Conservation (phyloP, 2,888 invertebrate species). For the Alloplasta piceator region DNA sequence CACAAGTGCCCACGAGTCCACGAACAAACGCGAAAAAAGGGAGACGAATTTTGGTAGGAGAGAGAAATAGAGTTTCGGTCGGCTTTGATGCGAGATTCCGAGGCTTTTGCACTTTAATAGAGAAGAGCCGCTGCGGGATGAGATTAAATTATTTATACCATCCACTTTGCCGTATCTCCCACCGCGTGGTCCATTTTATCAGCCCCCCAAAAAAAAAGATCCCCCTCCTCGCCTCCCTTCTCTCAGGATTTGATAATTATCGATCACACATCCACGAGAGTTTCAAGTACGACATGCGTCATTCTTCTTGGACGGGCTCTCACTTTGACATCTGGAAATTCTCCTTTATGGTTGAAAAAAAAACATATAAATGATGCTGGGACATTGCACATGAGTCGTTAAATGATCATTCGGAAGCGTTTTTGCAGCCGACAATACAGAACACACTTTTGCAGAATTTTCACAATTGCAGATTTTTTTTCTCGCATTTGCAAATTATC, state of each 20-base stretch:
- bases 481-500: background rate
- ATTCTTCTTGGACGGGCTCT: constrained; percentile 6
- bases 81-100: constrained; percentile 34
- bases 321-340: constrained; percentile 60
- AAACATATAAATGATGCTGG: constrained; percentile 1
- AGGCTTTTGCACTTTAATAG: constrained; percentile 14
- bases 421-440: background rate
- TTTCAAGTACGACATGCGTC: constrained; percentile 58
- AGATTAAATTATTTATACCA: constrained; percentile 74
- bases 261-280: constrained; percentile 66
- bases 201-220: background rate
- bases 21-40: constrained; percentile 3
- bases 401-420: constrained; percentile 32
- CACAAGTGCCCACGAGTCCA: constrained; percentile 3
- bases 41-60: constrained; percentile 19
- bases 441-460: background rate
- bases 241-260: constrained; percentile 71
- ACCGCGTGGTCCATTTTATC: constrained; percentile 5
- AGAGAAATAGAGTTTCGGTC: background rate
- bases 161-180: constrained; percentile 62
- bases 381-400: constrained; percentile 13
- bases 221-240: constrained; percentile 2
- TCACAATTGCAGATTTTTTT: background rate
- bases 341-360: constrained; percentile 10
- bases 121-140: constrained; percentile 57